These are phyloP conservation scores for Triplophysa siluroides DNA, from an alignment of 2,113 vertebrate species.

Conservation along the genomic window DNA sequence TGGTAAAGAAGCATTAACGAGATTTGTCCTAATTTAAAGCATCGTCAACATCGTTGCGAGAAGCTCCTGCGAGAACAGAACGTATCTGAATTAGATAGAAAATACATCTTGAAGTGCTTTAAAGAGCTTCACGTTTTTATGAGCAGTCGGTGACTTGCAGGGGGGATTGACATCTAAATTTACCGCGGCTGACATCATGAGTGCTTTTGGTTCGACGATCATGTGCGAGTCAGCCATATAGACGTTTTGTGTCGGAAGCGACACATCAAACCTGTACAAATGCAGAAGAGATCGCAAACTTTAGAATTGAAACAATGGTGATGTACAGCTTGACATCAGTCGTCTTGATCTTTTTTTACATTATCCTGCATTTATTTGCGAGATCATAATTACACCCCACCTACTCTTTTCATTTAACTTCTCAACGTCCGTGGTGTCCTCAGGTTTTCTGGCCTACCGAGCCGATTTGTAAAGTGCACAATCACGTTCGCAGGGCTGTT, in stretches of 20 bases:
- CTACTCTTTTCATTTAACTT: too few relatives aligned
- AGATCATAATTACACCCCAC: too few relatives aligned
- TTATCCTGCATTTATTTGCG: too few relatives aligned
- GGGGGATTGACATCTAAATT: slow-evolving; percentile 25
- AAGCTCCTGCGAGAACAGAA: neutral
- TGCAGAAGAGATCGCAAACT: too few relatives aligned
- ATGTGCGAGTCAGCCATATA: slow-evolving; percentile 7
- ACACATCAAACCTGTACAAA: too few relatives aligned
- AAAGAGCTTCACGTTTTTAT: slow-evolving; percentile 26
- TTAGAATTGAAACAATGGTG: neutral
- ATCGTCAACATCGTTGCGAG: neutral
- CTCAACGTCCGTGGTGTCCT: neutral
- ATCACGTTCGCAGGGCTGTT: slow-evolving; percentile 13
- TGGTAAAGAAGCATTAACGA: slow-evolving; percentile 7
- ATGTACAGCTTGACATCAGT: too few relatives aligned
- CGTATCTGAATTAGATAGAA: neutral
- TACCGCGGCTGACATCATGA: neutral
- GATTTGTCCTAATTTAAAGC: slow-evolving; percentile 29
- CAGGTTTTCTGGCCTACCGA: slow-evolving; percentile 14
- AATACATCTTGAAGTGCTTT: slow-evolving; percentile 18
- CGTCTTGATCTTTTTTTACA: too few relatives aligned
- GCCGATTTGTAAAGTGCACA: slow-evolving; percentile 26
- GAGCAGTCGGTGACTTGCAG: neutral
- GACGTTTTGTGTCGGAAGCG: neutral
- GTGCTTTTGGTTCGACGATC: neutral